phyloP scores from a whole-genome alignment of 2,888 invertebrate species.

The Odontothrips loti region DNA sequence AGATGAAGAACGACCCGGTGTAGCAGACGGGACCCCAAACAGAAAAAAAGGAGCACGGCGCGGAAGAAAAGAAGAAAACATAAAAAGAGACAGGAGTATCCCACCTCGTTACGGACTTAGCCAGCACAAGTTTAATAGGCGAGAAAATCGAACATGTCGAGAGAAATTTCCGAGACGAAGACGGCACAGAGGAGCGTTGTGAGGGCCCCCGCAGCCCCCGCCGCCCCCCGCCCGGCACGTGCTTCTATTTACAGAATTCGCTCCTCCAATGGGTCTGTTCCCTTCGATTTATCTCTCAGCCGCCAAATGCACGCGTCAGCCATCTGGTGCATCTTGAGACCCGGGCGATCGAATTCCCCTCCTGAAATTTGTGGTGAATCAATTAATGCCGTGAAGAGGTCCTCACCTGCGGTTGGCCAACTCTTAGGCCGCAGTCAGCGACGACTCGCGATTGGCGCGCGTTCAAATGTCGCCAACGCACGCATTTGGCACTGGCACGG shows the following conservation, averaged over 20 bases:
- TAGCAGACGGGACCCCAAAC: not conserved
- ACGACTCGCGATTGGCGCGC: not conserved
- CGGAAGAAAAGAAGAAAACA: not conserved
- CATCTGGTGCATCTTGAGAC: too few species aligned
- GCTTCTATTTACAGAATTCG: not conserved
- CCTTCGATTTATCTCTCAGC: too few species aligned
- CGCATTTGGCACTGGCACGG: not conserved
- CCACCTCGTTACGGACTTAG: slow-evolving; percentile 22
- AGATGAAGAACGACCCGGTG: slow-evolving; percentile 17
- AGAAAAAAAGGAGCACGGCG: not conserved
- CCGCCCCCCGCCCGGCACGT: not conserved
- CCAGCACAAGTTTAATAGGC: slow-evolving; percentile 4
- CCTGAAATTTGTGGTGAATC: too few species aligned
- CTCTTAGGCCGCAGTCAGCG: too few species aligned
- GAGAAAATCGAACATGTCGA: slow-evolving; percentile 22
- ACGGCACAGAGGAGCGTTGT: too few species aligned
- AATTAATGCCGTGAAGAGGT: too few species aligned
- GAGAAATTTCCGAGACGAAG: not conserved
- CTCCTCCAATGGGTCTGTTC: not conserved
- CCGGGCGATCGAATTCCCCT: too few species aligned
- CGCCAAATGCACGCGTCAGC: too few species aligned
- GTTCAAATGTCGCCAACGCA: not conserved
- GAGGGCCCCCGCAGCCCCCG: too few species aligned
- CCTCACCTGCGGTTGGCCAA: too few species aligned
- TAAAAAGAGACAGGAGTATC: slow-evolving; percentile 19